A percentile compares a stretch with the other conserved stretches of the same genome.
These are phyloP conservation scores for Channa maculata DNA, from an alignment of 2,113 vertebrate genomes.

Conservation along the genomic window DNA sequence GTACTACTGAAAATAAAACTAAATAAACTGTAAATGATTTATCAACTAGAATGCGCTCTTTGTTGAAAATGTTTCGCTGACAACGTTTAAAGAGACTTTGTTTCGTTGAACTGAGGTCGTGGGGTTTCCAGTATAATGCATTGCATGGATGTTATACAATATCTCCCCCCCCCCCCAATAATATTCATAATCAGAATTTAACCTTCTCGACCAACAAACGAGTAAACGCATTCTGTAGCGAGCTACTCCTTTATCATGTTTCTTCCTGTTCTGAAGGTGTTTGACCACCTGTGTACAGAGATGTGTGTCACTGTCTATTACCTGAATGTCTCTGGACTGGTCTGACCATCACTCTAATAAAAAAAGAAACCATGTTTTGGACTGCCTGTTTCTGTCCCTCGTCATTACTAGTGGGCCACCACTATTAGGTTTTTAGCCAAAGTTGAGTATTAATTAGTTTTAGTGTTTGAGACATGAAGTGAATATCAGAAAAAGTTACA, in stretches of 20 bases:
- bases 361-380: conserved; percentile 73
- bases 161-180: conserved; percentile 5
- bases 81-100: conserved; percentile 44
- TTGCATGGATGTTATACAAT: conserved; percentile 64
- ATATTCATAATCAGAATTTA: conserved; percentile 29
- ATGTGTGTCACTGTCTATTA: conserved; percentile 79
- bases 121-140: conserved; percentile 49
- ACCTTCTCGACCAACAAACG: conserved; percentile 31
- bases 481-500: too few relatives aligned
- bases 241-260: conserved; percentile 59
- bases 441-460: too few relatives aligned
- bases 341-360: conserved; percentile 78
- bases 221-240: conserved; percentile 57
- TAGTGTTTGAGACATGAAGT: too few relatives aligned
- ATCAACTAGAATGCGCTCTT: conserved; percentile 63
- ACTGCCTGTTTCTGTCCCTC: conserved; percentile 47
- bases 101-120: conserved; percentile 50
- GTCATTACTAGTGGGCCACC: neutral
- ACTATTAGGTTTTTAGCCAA: too few relatives aligned
- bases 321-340: conserved; percentile 80
- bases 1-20: conserved; percentile 62
- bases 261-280: conserved; percentile 68
- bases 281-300: conserved; percentile 75
- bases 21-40: conserved; percentile 50
- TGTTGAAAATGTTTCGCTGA: conserved; percentile 70